Evolutionary conservation across 2,888 invertebrate species (phyloP).

Genomic region (Lithophane ornitopus): DNA sequence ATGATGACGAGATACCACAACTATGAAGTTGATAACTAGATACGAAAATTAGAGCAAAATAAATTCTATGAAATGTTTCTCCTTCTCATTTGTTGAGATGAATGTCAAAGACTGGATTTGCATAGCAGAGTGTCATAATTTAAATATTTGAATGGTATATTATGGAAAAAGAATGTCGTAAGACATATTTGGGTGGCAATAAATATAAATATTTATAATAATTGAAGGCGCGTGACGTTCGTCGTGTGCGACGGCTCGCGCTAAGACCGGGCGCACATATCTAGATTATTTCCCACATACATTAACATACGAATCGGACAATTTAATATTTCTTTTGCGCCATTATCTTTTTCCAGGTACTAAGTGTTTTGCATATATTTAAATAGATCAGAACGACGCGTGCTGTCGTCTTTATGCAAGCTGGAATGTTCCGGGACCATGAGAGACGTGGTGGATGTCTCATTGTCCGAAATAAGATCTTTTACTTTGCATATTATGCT

Average conservation of each 20-base stretch:
- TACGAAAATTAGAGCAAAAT: conserved; percentile 69
- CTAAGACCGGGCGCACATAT: conserved; percentile 71
- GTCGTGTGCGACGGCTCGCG: conserved; percentile 75
- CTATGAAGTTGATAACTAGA: conserved; percentile 70
- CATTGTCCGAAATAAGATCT: conserved; percentile 55
- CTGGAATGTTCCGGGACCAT: conserved; percentile 72
- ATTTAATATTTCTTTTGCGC: conserved; percentile 83
- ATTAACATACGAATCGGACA: conserved; percentile 85
- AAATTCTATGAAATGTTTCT: conserved; percentile 48
- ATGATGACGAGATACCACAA: conserved; percentile 78
- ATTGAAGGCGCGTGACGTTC: conserved; percentile 75
- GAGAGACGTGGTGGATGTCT: conserved; percentile 49
- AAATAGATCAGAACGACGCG: conserved; percentile 82
- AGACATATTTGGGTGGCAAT: conserved; percentile 51
- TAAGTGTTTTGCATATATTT: conserved; percentile 85
- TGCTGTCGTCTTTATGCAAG: conserved; percentile 76
- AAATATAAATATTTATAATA: conserved; percentile 72
- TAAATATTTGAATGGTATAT: conserved; percentile 46
- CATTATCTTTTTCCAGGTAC: conserved; percentile 84
- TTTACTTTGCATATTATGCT: conserved; percentile 46
- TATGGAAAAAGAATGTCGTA: conserved; percentile 15
- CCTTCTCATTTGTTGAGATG: conserved; percentile 30
- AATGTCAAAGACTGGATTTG: conserved; percentile 50
- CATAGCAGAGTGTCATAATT: conserved; percentile 39
- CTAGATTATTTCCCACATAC: conserved; percentile 83